Conservation (phyloP, 2,888 invertebrate species). For the Netelia inedita region DNA sequence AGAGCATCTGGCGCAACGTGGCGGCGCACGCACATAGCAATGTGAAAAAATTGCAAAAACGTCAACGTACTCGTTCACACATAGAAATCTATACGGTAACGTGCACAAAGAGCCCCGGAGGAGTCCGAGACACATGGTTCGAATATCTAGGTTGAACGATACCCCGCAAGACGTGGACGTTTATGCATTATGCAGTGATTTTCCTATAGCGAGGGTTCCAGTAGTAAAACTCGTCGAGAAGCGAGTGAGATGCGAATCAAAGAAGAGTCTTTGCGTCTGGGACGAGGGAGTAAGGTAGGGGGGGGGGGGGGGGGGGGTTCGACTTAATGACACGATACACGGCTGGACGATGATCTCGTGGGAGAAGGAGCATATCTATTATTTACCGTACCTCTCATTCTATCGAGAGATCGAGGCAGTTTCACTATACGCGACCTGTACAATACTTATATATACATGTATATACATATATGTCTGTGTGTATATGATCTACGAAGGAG, state of each 20-base stretch:
- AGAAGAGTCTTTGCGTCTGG: not conserved
- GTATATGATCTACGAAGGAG: constrained; percentile 45
- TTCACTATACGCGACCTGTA: constrained; percentile 43
- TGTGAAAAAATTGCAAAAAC: too few species aligned
- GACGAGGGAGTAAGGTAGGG: constrained; percentile 16
- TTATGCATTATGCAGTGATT: constrained; percentile 68
- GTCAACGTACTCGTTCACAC: too few species aligned
- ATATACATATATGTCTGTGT: constrained; percentile 22
- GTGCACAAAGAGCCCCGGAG: constrained; percentile 1
- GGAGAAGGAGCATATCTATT: constrained; percentile 70
- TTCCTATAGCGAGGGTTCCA: constrained; percentile 36
- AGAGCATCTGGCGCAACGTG: too few species aligned
- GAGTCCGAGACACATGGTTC: constrained; percentile 22
- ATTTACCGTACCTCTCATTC: constrained; percentile 72
- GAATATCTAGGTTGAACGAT: constrained; percentile 55
- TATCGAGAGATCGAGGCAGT: constrained; percentile 69
- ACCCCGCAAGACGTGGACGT: constrained; percentile 45
- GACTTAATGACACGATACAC: constrained; percentile 71
- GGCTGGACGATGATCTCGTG: constrained; percentile 66
- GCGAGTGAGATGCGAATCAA: constrained; percentile 3
- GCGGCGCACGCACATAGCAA: too few species aligned
- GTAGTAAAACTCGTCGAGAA: constrained; percentile 33
- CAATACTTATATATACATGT: constrained; percentile 4
- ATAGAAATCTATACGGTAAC: not conserved
- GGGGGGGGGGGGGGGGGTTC: constrained; percentile 44